phyloP scores from a whole-genome alignment of 2,797 vertebrate species.

The Sebastes matsubarae region DNA sequence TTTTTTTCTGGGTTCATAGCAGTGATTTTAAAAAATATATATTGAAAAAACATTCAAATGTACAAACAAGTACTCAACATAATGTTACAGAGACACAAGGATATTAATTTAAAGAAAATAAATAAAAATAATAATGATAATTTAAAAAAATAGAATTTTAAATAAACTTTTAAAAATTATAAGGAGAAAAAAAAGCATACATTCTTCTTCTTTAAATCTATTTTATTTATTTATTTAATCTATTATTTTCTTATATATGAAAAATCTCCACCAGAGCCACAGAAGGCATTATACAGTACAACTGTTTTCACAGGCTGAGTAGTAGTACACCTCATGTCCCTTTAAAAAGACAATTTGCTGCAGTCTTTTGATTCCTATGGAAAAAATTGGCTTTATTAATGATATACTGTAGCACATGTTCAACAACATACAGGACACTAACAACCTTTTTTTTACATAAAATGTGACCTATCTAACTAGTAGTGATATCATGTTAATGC shows the following conservation, averaged over 20 bases:
- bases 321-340: too few species aligned
- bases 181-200: too few species aligned
- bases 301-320: neutral
- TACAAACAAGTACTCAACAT: too few species aligned
- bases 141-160: too few species aligned
- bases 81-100: too few species aligned
- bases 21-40: too few species aligned
- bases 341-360: slow-evolving; percentile 23
- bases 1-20: too few species aligned
- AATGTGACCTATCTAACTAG: neutral
- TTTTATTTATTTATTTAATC: neutral
- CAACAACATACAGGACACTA: neutral
- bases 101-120: too few species aligned
- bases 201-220: too few species aligned
- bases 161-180: too few species aligned
- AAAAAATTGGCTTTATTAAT: slow-evolving; percentile 34
- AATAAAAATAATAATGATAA: too few species aligned
- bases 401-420: neutral
- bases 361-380: neutral
- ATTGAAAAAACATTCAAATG: too few species aligned
- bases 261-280: neutral
- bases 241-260: neutral
- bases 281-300: neutral
- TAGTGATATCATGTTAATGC: neutral
- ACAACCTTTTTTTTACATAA: neutral